phyloP scores from a whole-genome alignment of 1,140 invertebrate genomes.

The Zaprionus taronus region DNA sequence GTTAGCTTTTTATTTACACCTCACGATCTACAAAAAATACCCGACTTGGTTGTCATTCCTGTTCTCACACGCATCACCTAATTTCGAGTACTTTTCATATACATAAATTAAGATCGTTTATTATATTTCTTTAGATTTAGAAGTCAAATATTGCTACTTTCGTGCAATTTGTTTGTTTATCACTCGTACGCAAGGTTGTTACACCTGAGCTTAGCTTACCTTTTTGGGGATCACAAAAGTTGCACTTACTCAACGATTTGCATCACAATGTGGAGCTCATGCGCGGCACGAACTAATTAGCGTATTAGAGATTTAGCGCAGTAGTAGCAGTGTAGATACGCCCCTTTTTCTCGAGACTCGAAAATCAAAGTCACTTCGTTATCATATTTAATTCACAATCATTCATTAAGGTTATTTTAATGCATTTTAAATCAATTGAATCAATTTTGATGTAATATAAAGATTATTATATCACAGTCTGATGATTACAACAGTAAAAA shows the following conservation, averaged over 20 bases:
- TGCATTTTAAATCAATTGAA: not conserved
- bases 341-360: not conserved
- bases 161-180: slow-evolving; percentile 2
- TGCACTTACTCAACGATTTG: not conserved
- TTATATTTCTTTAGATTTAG: not conserved
- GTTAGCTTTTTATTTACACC: slow-evolving; percentile 8
- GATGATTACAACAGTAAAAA: not conserved
- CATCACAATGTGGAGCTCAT: not conserved
- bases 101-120: slow-evolving; percentile 6
- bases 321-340: not conserved
- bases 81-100: slow-evolving; percentile 5
- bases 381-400: not conserved
- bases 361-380: not conserved
- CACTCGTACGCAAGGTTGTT: slow-evolving; percentile 1
- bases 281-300: not conserved
- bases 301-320: not conserved
- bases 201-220: not conserved
- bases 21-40: slow-evolving; percentile 2
- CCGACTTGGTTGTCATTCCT: not conserved
- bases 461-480: not conserved
- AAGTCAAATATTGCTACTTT: slow-evolving; percentile 4
- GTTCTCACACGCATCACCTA: slow-evolving; percentile 16
- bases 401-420: not conserved
- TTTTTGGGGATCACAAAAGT: not conserved
- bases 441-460: not conserved